Evolutionary conservation across 1,140 invertebrate species (phyloP).

Genomic region (Drosophila prosaltans): DNA sequence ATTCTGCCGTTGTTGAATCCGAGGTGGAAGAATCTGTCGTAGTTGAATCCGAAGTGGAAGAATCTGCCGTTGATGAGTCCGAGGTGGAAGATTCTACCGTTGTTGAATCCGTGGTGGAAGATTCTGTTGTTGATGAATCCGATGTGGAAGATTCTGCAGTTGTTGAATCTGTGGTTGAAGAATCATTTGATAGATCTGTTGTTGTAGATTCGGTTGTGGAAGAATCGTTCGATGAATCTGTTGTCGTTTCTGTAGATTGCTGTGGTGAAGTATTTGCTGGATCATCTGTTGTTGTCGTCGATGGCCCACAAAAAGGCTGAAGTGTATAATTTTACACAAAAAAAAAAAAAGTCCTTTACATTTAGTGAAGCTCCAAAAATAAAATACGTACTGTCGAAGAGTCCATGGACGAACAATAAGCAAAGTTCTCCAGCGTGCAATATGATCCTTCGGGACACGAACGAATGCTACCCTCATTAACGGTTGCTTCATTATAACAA

Average conservation of each 20-base stretch:
- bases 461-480: slow-evolving; percentile 7
- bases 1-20: neutral
- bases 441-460: slow-evolving; percentile 39
- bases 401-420: slow-evolving; percentile 33
- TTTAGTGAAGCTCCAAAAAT: neutral
- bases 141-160: neutral
- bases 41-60: slow-evolving; percentile 18
- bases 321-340: neutral
- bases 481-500: slow-evolving; percentile 18
- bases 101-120: neutral
- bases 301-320: slow-evolving; percentile 34
- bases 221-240: slow-evolving; percentile 5
- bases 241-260: neutral
- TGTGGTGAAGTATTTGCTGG: slow-evolving; percentile 26
- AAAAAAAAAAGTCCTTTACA: neutral
- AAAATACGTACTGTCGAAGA: slow-evolving; percentile 26
- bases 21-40: slow-evolving; percentile 1
- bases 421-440: slow-evolving; percentile 33
- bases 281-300: slow-evolving; percentile 2
- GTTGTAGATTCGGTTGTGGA: neutral
- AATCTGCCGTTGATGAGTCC: slow-evolving; percentile 2
- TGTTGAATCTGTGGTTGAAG: neutral
- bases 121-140: neutral
- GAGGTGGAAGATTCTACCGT: slow-evolving; percentile 1
- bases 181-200: slow-evolving; percentile 6